These are phyloP conservation scores for Myrmecobius fasciatus DNA, from an alignment of 2,113 vertebrate genomes.

Conservation along the genomic window DNA sequence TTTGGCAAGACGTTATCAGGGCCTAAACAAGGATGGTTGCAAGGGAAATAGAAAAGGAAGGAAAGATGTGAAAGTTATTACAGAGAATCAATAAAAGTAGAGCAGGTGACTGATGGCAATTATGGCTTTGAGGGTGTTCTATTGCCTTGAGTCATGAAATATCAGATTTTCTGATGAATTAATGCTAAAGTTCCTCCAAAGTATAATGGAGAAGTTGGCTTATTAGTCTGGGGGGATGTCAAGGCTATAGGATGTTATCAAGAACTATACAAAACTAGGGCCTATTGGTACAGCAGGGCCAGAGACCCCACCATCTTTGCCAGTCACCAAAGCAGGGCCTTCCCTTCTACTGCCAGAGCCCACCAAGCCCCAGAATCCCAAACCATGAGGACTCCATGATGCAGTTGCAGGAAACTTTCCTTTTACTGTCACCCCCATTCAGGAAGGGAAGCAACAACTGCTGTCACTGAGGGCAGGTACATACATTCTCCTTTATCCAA, in stretches of 20 bases:
- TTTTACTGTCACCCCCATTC: background rate
- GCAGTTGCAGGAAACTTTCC: background rate
- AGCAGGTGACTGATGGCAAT: background rate
- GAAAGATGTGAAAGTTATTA: background rate
- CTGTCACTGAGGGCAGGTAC: background rate
- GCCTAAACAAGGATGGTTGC: background rate
- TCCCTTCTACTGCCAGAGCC: background rate
- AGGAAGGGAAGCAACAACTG: background rate
- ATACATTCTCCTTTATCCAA: background rate
- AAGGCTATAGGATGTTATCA: background rate
- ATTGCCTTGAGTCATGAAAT: background rate
- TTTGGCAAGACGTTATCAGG: background rate
- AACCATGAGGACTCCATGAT: background rate
- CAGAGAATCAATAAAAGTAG: background rate
- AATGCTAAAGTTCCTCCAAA: background rate
- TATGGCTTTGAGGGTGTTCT: background rate
- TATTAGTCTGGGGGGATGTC: background rate
- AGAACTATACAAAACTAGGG: background rate
- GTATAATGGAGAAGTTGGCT: background rate
- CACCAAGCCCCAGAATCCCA: background rate
- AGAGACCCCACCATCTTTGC: background rate
- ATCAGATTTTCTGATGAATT: background rate
- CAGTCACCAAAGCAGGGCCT: background rate
- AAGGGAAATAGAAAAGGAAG: background rate
- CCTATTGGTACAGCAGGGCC: rapidly evolving